These are phyloP conservation scores for Anoplolepis gracilipes DNA, from an alignment of 1,140 invertebrate species.

Conservation along the genomic window DNA sequence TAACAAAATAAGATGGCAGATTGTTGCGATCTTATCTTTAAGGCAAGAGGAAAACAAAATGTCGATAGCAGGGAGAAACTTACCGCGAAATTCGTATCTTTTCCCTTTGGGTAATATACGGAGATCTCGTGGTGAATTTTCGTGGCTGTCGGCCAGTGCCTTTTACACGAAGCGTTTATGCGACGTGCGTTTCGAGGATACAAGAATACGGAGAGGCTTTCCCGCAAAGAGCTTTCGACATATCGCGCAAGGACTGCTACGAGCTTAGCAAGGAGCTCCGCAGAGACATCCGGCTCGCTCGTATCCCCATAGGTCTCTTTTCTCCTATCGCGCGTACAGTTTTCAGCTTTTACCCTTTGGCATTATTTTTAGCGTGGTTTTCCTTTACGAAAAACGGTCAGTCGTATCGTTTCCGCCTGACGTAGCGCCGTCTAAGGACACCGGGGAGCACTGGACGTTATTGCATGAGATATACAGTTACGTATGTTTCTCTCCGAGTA, in stretches of 20 bases:
- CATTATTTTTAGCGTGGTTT: conserved; percentile 49
- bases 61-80: conserved; percentile 6
- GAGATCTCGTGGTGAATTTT: neutral
- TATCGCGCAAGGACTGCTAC: conserved; percentile 67
- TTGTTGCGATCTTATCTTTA: neutral
- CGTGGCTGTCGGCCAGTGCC: conserved; percentile 27
- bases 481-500: conserved; percentile 7
- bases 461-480: conserved; percentile 57
- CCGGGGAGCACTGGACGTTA: conserved; percentile 53
- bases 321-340: conserved; percentile 46
- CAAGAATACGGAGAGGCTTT: conserved; percentile 9
- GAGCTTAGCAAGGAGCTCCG: conserved; percentile 68
- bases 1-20: neutral
- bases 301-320: conserved; percentile 72
- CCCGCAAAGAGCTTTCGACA: conserved; percentile 36
- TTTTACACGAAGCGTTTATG: conserved; percentile 58
- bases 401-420: conserved; percentile 48
- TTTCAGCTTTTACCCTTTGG: conserved; percentile 56
- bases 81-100: neutral
- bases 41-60: neutral
- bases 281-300: conserved; percentile 67
- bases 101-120: conserved; percentile 37
- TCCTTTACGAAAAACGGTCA: conserved; percentile 69
- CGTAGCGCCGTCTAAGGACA: conserved; percentile 68
- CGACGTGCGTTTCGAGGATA: conserved; percentile 53